Evolutionary conservation across 64 coral and sea anemone genomes (phyloP).

Genomic region (Catalaphyllia jardinei): DNA sequence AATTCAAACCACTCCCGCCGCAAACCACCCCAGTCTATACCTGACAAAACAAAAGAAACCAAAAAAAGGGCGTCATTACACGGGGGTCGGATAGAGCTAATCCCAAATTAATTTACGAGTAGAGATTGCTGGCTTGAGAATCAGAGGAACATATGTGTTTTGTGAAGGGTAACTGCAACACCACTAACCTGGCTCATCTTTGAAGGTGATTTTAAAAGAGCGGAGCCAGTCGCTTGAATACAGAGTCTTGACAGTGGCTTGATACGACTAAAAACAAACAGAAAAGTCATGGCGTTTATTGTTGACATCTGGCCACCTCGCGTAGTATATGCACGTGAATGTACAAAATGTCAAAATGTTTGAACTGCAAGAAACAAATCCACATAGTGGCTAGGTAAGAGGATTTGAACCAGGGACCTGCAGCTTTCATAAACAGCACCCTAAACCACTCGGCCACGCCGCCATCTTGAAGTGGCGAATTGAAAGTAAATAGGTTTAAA

Average conservation of each 20-base stretch:
- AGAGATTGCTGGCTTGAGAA: background rate
- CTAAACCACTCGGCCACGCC: too few species aligned
- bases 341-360: too few species aligned
- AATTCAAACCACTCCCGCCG: conserved; percentile 77
- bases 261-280: conserved; percentile 66
- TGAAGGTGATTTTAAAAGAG: conserved; percentile 63
- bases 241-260: conserved; percentile 59
- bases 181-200: conserved; percentile 62
- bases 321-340: too few species aligned
- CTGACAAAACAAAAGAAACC: conserved; percentile 12
- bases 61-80: background rate
- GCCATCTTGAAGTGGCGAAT: too few species aligned
- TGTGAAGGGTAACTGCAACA: background rate
- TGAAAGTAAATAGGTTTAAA: too few species aligned
- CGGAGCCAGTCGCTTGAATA: conserved; percentile 68
- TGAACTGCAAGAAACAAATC: too few species aligned
- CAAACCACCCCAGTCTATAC: conserved; percentile 79
- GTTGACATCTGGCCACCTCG: background rate
- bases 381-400: too few species aligned
- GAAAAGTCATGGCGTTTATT: background rate
- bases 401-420: too few species aligned
- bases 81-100: too few species aligned
- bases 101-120: background rate
- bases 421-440: too few species aligned
- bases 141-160: background rate